Percentiles rank a stretch among this genome's conserved stretches.
These are phyloP conservation scores for Mormyrus proboscirostris DNA, from an alignment of 2,797 vertebrate species.

Conservation along the genomic window DNA sequence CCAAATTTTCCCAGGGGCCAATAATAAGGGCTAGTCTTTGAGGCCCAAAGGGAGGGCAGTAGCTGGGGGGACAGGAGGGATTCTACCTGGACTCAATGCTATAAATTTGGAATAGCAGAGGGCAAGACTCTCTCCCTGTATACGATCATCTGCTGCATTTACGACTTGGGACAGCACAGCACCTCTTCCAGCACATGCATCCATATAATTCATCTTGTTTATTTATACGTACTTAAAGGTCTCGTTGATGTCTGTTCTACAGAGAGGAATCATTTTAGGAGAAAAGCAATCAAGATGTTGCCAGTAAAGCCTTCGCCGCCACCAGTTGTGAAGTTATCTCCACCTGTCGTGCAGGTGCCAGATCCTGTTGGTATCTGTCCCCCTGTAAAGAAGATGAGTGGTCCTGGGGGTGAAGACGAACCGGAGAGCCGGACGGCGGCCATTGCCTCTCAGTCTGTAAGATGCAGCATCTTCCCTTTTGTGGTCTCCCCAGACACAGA, in stretches of 20 bases:
- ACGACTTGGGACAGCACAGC: conserved; percentile 31
- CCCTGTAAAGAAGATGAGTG: conserved; percentile 44
- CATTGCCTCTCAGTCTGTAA: conserved; percentile 66
- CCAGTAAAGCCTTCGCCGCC: conserved; percentile 51
- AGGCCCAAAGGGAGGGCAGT: conserved; percentile 51
- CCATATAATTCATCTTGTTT: conserved; percentile 18
- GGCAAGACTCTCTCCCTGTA: conserved; percentile 44
- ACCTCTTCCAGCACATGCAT: conserved; percentile 27
- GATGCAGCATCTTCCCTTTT: conserved; percentile 82
- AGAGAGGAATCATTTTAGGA: conserved; percentile 39
- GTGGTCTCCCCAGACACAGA: conserved; percentile 91
- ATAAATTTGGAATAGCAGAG: conserved; percentile 44
- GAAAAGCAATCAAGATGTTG: conserved; percentile 31
- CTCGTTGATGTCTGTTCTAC: conserved; percentile 58
- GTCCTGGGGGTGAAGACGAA: conserved; percentile 57
- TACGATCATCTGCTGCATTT: conserved; percentile 49
- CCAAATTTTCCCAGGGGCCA: conserved; percentile 59
- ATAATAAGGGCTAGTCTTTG: conserved; percentile 41
- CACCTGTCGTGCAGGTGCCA: conserved; percentile 41
- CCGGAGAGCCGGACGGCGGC: conserved; percentile 43
- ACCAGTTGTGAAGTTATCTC: conserved; percentile 39
- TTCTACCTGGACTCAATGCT: conserved; percentile 57
- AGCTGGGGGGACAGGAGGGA: conserved; percentile 52
- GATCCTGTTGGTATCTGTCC: conserved; percentile 17
- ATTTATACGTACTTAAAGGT: background rate